These are phyloP conservation scores for Dendrocincla fuliginosa DNA, from an alignment of 2,797 vertebrate genomes.

Conservation along the genomic window DNA sequence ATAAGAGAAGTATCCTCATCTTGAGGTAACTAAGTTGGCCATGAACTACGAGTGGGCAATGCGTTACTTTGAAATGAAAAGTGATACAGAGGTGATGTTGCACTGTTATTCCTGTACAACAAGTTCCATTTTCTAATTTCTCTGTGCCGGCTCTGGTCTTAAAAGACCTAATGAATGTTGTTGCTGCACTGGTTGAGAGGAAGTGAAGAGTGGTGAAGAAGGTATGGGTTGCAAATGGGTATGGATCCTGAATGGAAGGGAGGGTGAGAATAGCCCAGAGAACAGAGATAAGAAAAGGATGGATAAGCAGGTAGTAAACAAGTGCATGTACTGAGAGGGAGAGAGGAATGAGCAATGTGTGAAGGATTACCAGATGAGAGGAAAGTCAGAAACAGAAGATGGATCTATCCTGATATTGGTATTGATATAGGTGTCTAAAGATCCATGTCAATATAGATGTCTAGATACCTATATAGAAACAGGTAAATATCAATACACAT, in stretches of 20 bases:
- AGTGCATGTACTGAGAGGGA: background rate
- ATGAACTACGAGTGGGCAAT: background rate
- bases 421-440: background rate
- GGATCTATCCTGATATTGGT: background rate
- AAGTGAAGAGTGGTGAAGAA: background rate
- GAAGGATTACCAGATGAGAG: background rate
- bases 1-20: background rate
- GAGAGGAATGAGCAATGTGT: background rate
- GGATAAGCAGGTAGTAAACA: background rate
- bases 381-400: background rate
- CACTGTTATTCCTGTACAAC: background rate
- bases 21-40: background rate
- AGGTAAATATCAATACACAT: background rate
- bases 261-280: background rate
- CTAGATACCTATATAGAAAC: background rate
- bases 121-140: background rate
- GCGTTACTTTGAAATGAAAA: background rate
- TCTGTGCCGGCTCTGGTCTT: background rate
- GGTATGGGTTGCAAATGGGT: background rate
- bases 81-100: background rate
- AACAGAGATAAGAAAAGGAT: background rate
- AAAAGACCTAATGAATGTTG: background rate
- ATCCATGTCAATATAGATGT: background rate
- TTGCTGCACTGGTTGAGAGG: background rate
- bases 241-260: background rate